Base-by-base conservation (phyloP, 2,113 vertebrate genomes). In the Mobula birostris region DNA sequence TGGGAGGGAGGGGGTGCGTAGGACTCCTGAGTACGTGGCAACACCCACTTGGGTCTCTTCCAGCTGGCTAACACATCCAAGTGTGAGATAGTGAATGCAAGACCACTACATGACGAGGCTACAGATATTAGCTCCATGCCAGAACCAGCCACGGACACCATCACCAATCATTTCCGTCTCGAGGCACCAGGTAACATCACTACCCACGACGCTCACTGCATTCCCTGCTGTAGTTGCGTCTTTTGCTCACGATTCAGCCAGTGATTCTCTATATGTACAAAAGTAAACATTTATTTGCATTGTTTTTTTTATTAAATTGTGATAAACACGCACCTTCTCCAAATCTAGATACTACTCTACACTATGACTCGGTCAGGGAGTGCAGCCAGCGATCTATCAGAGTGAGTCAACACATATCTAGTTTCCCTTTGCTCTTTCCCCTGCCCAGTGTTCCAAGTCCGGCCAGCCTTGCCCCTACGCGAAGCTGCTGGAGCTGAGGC, bases 401-500 rank as follows among this genome's bases (percentile, higher is more conserved):
- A 29, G 68, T 87, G n/a, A 68, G 63, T 48, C 40, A 72, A 92
- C 21, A 48, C 32, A 48, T 72, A 8, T 72, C 24, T 9, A 70
- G 70, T 93, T 74, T 56, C 36, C 70, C 36, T 72, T 32, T 40
- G 36, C 7, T 87, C 12, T 15, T 29, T 85, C 56, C 40, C 21
- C 63, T 70, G 88, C 36, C 66, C 72, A 7, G 8, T 5, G 36
- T 48, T 48, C 24, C 91, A 12, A 48, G 48, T 48, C 24, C 19
- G 14, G 7, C 80, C 72, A 74, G 48, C 21, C 21, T 24, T 74
- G 72, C 72, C 72, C 72, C 72, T 74, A 98, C 94, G 97, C 98
- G 94, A 99, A 99, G 95, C 98, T 99, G 95, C 98, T 99, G 80
- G 99, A 99, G 95, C 98, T 98, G 94, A 99, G 98, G 98, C 99